Percentiles rank a stretch among this genome's conserved stretches.
These are phyloP conservation scores for Trichonephila clavata DNA, from an alignment of 1,140 invertebrate species.

Conservation along the genomic window DNA sequence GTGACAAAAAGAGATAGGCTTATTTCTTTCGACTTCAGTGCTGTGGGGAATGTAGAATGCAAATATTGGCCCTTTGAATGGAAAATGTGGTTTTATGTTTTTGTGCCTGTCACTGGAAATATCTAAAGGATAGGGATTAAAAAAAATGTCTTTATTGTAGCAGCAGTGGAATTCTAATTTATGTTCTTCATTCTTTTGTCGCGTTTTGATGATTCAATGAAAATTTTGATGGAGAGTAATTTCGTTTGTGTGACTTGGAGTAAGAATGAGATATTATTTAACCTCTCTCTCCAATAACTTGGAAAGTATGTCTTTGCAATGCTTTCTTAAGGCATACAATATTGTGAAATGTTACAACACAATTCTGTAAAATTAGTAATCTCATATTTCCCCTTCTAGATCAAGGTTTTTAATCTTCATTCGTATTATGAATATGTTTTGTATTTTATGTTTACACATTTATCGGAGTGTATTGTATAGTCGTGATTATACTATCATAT, in stretches of 20 bases:
- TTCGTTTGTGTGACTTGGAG: not conserved
- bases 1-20: constrained; percentile 1
- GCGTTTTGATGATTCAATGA: not conserved
- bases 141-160: not conserved
- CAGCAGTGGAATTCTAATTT: not conserved
- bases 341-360: no score
- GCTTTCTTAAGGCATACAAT: no score
- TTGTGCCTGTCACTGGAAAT: not conserved
- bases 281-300: no score
- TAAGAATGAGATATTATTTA: no score
- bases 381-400: no score
- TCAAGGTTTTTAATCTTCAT: no score
- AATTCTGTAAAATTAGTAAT: no score
- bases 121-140: not conserved
- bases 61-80: constrained; percentile 43
- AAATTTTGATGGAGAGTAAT: not conserved
- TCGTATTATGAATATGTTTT: no score
- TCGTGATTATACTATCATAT: no score
- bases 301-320: no score
- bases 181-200: not conserved
- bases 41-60: not conserved
- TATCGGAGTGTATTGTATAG: no score
- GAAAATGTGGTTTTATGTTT: constrained; percentile 43
- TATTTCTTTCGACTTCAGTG: not conserved
- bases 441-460: no score